phyloP scores from a whole-genome alignment of 1,140 invertebrate genomes.

The Panonychus citri region DNA sequence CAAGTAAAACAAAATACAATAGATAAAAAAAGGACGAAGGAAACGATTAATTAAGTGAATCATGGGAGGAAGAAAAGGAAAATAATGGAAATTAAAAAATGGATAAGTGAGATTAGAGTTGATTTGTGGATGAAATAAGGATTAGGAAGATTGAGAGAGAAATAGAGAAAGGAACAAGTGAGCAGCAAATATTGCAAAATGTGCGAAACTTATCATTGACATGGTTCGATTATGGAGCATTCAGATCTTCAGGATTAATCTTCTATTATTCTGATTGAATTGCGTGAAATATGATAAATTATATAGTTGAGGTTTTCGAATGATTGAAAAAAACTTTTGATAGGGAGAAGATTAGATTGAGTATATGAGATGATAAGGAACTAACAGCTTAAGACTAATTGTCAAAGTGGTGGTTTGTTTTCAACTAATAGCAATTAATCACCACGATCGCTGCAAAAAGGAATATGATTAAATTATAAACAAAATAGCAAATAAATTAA shows the following conservation, averaged over 20 bases:
- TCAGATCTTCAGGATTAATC: too few species aligned
- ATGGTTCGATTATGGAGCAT: too few species aligned
- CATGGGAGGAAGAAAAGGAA: too few species aligned
- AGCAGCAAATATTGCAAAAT: background rate
- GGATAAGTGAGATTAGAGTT: background rate
- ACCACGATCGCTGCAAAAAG: background rate
- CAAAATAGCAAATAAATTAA: slow-evolving; percentile 8
- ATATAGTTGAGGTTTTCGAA: too few species aligned
- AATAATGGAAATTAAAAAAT: background rate
- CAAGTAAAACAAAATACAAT: background rate
- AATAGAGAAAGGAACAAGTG: background rate
- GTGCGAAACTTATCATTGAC: background rate
- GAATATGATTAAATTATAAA: slow-evolving; percentile 10
- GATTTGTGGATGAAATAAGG: background rate
- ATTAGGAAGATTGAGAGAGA: background rate
- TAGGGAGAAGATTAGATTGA: too few species aligned
- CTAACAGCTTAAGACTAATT: too few species aligned
- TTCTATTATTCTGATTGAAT: too few species aligned
- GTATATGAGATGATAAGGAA: too few species aligned
- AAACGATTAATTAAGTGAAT: background rate
- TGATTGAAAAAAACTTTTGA: too few species aligned
- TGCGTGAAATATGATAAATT: too few species aligned
- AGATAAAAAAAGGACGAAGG: background rate
- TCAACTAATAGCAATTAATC: too few species aligned
- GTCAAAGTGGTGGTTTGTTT: too few species aligned